Evolutionary conservation across 2,888 invertebrate species (phyloP).

Genomic region (Acleris sparsana): DNA sequence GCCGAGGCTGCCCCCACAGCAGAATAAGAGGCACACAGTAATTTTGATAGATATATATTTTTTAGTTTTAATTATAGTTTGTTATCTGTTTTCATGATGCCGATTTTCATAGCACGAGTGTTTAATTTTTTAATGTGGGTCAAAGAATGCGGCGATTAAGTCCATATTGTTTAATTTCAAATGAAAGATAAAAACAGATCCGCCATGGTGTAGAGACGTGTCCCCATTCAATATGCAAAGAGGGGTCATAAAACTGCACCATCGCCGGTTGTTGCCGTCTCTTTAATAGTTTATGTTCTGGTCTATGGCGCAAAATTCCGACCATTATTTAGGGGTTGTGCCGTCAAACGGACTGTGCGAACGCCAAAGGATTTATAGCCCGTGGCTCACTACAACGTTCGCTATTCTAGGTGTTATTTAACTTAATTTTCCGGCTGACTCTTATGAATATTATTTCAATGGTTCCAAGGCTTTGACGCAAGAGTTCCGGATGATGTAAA

Average conservation of each 20-base stretch:
- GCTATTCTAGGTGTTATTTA: slow-evolving; percentile 22
- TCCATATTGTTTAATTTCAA: slow-evolving; percentile 43
- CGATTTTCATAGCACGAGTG: too few species aligned
- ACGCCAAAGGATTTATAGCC: slow-evolving; percentile 60
- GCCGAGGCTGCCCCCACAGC: slow-evolving; percentile 29
- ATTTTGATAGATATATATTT: slow-evolving; percentile 11
- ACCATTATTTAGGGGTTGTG: slow-evolving; percentile 66
- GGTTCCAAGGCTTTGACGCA: slow-evolving; percentile 4
- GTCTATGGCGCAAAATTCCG: slow-evolving; percentile 68
- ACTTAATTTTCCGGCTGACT: slow-evolving; percentile 18
- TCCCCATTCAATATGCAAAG: slow-evolving; percentile 59
- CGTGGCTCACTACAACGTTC: slow-evolving; percentile 43
- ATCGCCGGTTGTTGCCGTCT: slow-evolving; percentile 54
- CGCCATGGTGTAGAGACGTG: slow-evolving; percentile 47
- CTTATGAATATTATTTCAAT: slow-evolving; percentile 17
- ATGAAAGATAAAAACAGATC: slow-evolving; percentile 49
- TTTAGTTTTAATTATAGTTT: slow-evolving; percentile 8
- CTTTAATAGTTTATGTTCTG: slow-evolving; percentile 67
- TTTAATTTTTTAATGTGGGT: too few species aligned
- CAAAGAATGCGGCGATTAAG: not conserved
- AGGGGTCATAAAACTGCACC: slow-evolving; percentile 60
- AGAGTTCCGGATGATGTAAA: slow-evolving; percentile 22
- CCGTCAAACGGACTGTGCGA: slow-evolving; percentile 61
- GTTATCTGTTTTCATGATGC: not conserved
- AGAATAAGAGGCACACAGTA: slow-evolving; percentile 18